Percentiles rank a stretch among this genome's conserved stretches.
These are phyloP conservation scores for Atlantisia rogersi DNA, from an alignment of 2,113 vertebrate species.

Conservation along the genomic window DNA sequence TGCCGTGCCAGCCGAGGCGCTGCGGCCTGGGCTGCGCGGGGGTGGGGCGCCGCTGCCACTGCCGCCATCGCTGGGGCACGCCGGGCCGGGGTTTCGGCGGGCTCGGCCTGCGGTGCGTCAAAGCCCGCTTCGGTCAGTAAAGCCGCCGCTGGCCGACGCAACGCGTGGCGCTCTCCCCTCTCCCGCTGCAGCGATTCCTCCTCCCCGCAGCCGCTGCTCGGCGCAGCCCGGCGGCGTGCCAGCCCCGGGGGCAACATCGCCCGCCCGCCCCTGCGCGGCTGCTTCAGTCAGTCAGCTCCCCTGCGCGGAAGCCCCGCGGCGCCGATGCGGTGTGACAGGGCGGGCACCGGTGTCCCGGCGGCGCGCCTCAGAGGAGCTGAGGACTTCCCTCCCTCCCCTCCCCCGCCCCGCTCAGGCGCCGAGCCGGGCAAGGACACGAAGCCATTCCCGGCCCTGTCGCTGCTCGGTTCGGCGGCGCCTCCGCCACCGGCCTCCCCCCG, in stretches of 20 bases:
- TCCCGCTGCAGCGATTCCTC: neutral
- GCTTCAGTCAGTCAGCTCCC: neutral
- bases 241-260: neutral
- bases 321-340: neutral
- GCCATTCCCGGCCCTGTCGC: neutral
- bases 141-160: neutral
- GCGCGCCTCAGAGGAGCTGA: neutral
- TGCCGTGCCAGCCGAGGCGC: neutral
- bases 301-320: neutral
- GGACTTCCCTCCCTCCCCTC: neutral
- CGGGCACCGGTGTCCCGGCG: neutral
- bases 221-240: neutral
- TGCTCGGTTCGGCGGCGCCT: neutral
- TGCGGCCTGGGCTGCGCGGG: neutral
- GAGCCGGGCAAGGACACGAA: neutral
- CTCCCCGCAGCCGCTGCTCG: neutral
- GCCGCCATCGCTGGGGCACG: neutral
- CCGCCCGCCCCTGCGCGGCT: neutral
- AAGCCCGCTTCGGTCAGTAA: neutral
- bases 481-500: neutral
- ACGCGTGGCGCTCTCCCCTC: neutral
- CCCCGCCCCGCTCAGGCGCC: neutral
- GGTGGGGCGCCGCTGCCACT: neutral
- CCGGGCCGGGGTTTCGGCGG: neutral
- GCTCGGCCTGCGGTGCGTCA: neutral